A percentile compares a stretch with the other conserved stretches of the same genome.
Conservation (phyloP, 2,113 vertebrate species). For the Condylura cristata region DNA sequence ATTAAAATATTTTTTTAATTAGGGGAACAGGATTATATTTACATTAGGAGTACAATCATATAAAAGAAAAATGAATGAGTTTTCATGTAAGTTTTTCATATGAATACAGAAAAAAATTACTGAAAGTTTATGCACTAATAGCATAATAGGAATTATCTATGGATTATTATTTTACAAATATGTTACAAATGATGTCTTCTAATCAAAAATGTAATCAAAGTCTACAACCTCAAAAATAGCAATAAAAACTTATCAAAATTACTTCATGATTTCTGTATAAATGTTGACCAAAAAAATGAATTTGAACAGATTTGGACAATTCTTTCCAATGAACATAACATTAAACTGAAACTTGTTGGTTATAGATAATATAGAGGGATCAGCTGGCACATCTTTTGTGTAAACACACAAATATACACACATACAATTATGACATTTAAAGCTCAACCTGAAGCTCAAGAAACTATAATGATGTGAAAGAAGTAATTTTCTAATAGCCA, state of each 20-base stretch:
- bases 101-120: neutral
- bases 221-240: slow-evolving; percentile 18
- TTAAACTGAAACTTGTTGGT: neutral
- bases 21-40: neutral
- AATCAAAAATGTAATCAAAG: slow-evolving; percentile 28
- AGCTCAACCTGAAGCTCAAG: neutral
- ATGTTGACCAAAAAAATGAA: neutral
- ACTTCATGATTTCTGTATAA: slow-evolving; percentile 21
- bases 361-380: neutral
- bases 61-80: neutral
- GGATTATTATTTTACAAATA: slow-evolving; percentile 29
- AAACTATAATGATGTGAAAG: neutral
- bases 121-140: neutral
- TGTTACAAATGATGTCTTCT: slow-evolving; percentile 6
- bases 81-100: neutral
- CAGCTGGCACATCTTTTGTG: neutral
- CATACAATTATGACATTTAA: neutral
- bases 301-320: neutral
- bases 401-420: neutral
- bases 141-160: neutral
- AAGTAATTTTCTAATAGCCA: neutral
- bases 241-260: slow-evolving; percentile 23
- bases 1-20: slow-evolving; percentile 39
- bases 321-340: neutral
- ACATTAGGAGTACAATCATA: neutral